A percentile compares a stretch with the other conserved stretches of the same genome.
These are phyloP conservation scores for Acanthosepion pharaonis DNA, from an alignment of 2,888 invertebrate genomes.

Conservation along the genomic window DNA sequence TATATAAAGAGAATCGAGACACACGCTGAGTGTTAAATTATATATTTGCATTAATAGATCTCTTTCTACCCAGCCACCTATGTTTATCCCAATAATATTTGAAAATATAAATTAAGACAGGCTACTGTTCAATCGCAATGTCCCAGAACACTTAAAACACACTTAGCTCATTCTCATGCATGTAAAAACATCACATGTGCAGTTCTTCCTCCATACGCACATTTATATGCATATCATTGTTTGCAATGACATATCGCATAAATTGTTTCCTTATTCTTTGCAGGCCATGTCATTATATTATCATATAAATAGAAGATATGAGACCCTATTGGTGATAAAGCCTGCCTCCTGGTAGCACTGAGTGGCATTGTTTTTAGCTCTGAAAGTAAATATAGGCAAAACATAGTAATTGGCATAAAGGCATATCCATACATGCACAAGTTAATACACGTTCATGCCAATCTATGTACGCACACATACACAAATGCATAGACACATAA, in stretches of 20 bases:
- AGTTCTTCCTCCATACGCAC: background rate
- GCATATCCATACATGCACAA: background rate
- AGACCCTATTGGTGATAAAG: background rate
- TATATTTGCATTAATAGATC: background rate
- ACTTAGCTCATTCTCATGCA: conserved; percentile 4
- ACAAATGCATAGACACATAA: background rate
- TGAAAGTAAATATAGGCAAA: background rate
- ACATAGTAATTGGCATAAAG: background rate
- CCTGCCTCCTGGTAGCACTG: conserved; percentile 33
- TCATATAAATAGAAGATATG: conserved; percentile 33
- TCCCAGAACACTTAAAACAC: background rate
- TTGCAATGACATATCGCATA: conserved; percentile 33
- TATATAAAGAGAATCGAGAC: background rate
- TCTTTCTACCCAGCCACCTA: background rate
- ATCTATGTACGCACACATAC: background rate
- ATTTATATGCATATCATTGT: conserved; percentile 33
- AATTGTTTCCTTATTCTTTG: conserved; percentile 16
- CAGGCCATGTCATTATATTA: conserved; percentile 20
- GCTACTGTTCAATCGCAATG: background rate
- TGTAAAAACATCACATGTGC: background rate
- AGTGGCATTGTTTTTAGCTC: background rate
- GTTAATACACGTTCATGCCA: background rate
- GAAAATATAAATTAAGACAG: conserved; percentile 33
- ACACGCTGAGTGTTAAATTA: background rate
- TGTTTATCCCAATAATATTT: background rate